These are phyloP conservation scores for Centruroides sculpturatus DNA, from an alignment of 1,140 invertebrate species.

Conservation along the genomic window DNA sequence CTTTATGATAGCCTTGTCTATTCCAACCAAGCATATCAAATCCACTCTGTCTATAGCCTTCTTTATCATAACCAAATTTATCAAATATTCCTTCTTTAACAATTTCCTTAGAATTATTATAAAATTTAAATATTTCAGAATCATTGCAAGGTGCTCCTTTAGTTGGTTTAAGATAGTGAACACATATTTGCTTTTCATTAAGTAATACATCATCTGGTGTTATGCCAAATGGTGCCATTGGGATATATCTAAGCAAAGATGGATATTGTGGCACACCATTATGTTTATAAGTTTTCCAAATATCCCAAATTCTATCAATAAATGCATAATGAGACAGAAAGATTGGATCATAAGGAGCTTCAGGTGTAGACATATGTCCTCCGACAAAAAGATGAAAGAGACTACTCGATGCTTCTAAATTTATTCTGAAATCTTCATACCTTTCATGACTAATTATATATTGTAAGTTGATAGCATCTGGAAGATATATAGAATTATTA, in stretches of 20 bases:
- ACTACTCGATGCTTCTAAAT: conserved; percentile 4
- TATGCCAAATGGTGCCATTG: conserved; percentile 4
- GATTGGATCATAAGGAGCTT: conserved; percentile 12
- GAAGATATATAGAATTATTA: conserved; percentile 6
- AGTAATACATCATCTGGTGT: conserved; percentile 9
- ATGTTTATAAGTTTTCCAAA: conserved; percentile 2
- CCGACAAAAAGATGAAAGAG: conserved; percentile 13
- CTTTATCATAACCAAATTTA: conserved; percentile 5
- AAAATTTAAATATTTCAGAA: neutral
- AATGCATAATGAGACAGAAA: conserved; percentile 13
- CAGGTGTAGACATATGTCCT: conserved; percentile 11
- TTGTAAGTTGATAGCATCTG: conserved; percentile 9
- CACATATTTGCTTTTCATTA: conserved; percentile 6
- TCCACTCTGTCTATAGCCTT: conserved; percentile 10
- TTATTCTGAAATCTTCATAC: conserved; percentile 5
- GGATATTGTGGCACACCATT: conserved; percentile 4
- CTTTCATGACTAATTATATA: neutral
- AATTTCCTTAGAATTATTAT: neutral
- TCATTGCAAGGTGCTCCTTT: conserved; percentile 9
- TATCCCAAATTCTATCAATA: conserved; percentile 13
- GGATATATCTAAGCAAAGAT: conserved; percentile 1
- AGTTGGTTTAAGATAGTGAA: conserved; percentile 4
- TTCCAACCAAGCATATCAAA: conserved; percentile 12
- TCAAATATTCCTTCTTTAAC: neutral
- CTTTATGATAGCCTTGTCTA: conserved; percentile 4